Conservation (phyloP, 37 sponge, comb jelly and placozoan species). For the Beroe ovata region DNA sequence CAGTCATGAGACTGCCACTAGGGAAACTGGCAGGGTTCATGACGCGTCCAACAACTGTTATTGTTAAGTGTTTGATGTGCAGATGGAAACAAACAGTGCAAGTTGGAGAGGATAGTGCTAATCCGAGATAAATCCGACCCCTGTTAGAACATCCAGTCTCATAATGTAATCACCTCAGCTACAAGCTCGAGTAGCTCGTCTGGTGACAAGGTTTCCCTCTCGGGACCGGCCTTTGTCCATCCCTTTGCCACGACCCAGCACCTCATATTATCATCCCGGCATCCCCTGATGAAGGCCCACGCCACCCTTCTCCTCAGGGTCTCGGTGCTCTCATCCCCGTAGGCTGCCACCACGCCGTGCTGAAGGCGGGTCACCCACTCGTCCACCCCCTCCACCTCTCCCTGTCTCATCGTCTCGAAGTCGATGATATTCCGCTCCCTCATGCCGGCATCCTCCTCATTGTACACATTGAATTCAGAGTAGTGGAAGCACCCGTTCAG, state of each 20-base stretch:
- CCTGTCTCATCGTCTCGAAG: constrained; percentile 52
- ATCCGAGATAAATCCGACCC: neutral
- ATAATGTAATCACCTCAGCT: neutral
- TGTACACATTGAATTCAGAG: neutral
- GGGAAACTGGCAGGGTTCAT: too few species aligned
- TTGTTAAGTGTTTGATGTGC: too few species aligned
- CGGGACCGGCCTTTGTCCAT: neutral
- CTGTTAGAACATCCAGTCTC: neutral
- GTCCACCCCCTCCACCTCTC: constrained; percentile 49
- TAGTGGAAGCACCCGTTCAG: neutral
- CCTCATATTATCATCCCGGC: constrained; percentile 21
- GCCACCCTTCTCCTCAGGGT: constrained; percentile 59
- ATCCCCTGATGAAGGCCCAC: constrained; percentile 60
- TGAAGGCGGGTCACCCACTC: constrained; percentile 22
- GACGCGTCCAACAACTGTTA: too few species aligned
- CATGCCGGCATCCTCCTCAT: constrained; percentile 24
- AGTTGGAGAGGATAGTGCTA: too few species aligned
- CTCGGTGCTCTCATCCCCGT: constrained; percentile 17
- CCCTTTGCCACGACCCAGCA: constrained; percentile 16
- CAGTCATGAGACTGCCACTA: too few species aligned
- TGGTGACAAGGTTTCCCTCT: constrained; percentile 16
- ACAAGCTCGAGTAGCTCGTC: constrained; percentile 29
- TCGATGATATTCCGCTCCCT: constrained; percentile 56
- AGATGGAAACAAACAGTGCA: too few species aligned
- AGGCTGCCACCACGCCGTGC: constrained; percentile 55